Conservation (phyloP, 2,888 invertebrate species). For the Tuberolachnus salignus region DNA sequence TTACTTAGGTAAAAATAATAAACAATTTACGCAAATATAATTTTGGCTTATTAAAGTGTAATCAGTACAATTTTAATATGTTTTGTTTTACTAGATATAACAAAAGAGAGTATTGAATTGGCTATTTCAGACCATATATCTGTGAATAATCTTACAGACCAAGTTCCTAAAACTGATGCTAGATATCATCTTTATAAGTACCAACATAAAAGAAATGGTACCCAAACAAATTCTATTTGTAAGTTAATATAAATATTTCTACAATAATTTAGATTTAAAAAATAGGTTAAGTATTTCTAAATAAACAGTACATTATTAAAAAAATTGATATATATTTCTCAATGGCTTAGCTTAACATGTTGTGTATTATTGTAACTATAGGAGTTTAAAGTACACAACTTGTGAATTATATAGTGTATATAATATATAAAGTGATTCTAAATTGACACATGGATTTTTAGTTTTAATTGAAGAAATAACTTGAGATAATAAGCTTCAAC, state of each 20-base stretch:
- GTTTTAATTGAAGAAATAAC: too few species aligned
- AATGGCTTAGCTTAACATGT: too few species aligned
- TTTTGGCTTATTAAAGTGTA: not conserved
- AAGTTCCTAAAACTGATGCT: conserved; percentile 83
- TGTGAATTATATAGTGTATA: too few species aligned
- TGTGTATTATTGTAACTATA: too few species aligned
- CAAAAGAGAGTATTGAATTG: conserved; percentile 85
- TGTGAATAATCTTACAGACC: conserved; percentile 73
- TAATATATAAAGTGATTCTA: too few species aligned
- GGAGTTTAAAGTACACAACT: too few species aligned
- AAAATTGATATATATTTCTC: too few species aligned
- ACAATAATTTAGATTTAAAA: conserved; percentile 7
- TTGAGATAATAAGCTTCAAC: too few species aligned
- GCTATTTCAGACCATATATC: conserved; percentile 75
- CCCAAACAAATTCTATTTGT: conserved; percentile 84
- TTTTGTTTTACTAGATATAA: conserved; percentile 69
- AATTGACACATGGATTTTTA: too few species aligned
- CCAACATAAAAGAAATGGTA: conserved; percentile 91
- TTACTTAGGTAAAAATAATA: conserved; percentile 72
- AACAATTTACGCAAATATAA: not conserved
- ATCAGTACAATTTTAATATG: not conserved
- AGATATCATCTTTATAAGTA: conserved; percentile 92
- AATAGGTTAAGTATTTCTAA: not conserved
- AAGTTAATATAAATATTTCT: conserved; percentile 60
- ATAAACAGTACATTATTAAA: not conserved